Conservation (phyloP, 2,888 invertebrate species). For the Dicranocentrus wangi region DNA sequence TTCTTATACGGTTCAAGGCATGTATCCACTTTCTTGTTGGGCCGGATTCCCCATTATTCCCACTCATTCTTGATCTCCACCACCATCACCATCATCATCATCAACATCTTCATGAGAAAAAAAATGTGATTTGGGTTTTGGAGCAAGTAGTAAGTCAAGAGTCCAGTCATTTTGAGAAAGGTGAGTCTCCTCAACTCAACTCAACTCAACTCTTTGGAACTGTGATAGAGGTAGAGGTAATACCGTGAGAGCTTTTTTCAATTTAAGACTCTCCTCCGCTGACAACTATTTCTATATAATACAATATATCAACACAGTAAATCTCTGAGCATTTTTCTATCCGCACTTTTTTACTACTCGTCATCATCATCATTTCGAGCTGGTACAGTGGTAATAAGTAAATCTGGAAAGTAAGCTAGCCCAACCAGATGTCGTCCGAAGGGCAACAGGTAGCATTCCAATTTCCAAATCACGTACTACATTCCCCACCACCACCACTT, state of each 20-base stretch:
- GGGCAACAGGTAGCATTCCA: conserved; percentile 45
- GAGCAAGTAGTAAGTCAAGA: conserved; percentile 16
- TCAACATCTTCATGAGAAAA: conserved; percentile 20
- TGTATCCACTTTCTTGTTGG: conserved; percentile 45
- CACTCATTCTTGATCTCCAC: conserved; percentile 48
- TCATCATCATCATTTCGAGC: conserved; percentile 10
- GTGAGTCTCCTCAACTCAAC: no score
- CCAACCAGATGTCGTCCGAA: conserved; percentile 51
- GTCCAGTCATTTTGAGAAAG: conserved; percentile 3
- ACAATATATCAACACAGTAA: no score
- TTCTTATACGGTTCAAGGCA: conserved; percentile 24
- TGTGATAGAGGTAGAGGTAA: no score
- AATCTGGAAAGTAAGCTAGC: conserved; percentile 34
- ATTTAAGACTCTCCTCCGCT: not conserved
- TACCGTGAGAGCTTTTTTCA: conserved; percentile 56
- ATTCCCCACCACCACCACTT: conserved; percentile 22
- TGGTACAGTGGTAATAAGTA: no score
- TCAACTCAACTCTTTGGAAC: no score
- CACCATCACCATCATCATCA: conserved; percentile 6
- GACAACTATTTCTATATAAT: no score
- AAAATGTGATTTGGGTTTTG: conserved; percentile 10
- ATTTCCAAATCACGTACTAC: conserved; percentile 37
- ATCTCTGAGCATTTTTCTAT: conserved; percentile 9
- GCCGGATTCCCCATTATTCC: conserved; percentile 51
- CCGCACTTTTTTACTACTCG: not conserved